phyloP scores from a whole-genome alignment of 1,140 invertebrate species.

The Physella acuta region DNA sequence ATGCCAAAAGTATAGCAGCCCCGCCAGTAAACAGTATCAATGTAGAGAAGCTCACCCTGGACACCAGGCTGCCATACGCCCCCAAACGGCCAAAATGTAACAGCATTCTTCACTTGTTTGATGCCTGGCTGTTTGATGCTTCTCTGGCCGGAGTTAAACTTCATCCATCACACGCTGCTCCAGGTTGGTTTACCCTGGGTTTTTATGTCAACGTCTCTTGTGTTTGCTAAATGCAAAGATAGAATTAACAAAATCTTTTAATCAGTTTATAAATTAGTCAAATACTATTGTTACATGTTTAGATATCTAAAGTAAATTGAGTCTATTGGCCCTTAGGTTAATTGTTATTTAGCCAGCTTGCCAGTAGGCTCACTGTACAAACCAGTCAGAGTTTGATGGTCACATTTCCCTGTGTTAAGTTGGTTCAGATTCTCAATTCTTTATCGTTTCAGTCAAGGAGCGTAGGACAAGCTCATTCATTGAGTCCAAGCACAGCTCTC shows the following conservation, averaged over 20 bases:
- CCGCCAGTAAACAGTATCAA: constrained; percentile 29
- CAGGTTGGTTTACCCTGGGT: constrained; percentile 47
- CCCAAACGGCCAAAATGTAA: constrained; percentile 79
- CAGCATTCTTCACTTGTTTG: constrained; percentile 92
- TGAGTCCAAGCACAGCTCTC: constrained; percentile 42
- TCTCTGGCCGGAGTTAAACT: constrained; percentile 76
- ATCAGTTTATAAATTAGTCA: no score
- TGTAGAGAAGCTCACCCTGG: constrained; percentile 41
- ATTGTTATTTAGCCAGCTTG: no score
- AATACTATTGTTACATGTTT: no score
- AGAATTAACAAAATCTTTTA: no score
- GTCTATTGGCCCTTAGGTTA: no score
- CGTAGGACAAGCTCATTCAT: constrained; percentile 48
- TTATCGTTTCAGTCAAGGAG: constrained; percentile 36
- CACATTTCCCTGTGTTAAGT: no score
- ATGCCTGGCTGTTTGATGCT: constrained; percentile 95
- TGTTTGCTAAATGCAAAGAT: no score
- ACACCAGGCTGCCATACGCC: constrained; percentile 47
- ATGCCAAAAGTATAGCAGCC: constrained; percentile 24
- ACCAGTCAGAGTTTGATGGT: no score
- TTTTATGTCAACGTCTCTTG: no score
- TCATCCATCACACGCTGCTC: constrained; percentile 45
- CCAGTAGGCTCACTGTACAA: no score
- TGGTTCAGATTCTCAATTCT: no score
- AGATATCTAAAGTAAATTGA: no score